Evolutionary conservation across 2,888 invertebrate genomes (phyloP).

Genomic region (Ryuthela nishihirai): DNA sequence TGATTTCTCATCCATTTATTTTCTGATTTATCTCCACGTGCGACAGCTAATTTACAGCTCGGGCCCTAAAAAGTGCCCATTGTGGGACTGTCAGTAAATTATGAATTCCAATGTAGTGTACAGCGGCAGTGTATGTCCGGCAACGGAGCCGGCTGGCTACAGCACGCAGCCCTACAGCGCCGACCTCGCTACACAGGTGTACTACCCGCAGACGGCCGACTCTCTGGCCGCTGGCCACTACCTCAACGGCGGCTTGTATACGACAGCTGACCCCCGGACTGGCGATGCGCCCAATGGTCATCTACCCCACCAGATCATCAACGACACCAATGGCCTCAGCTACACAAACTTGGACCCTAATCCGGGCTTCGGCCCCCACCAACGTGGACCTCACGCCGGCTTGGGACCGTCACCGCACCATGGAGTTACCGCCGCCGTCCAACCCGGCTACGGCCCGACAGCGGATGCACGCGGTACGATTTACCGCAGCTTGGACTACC

Average conservation of each 20-base stretch:
- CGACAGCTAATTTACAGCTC: slow-evolving; percentile 40
- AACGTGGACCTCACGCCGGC: slow-evolving; percentile 1
- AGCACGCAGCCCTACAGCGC: slow-evolving; percentile 4
- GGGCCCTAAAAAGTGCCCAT: background rate
- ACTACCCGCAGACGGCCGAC: slow-evolving; percentile 11
- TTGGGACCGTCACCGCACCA: background rate
- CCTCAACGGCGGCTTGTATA: slow-evolving; percentile 1
- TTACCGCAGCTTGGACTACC: slow-evolving; percentile 6
- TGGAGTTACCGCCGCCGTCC: too few relatives aligned
- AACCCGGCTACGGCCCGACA: too few relatives aligned
- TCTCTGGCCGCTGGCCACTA: background rate
- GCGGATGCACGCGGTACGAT: too few relatives aligned
- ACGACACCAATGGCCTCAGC: slow-evolving; percentile 65
- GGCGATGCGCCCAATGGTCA: slow-evolving; percentile 19
- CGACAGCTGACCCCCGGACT: slow-evolving; percentile 1
- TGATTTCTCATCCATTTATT: slow-evolving; percentile 39
- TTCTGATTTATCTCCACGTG: slow-evolving; percentile 40
- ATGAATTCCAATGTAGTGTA: slow-evolving; percentile 39
- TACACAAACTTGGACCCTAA: slow-evolving; percentile 68
- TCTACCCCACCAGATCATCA: slow-evolving; percentile 37
- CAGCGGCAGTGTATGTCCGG: slow-evolving; percentile 32
- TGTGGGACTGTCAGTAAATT: too few relatives aligned
- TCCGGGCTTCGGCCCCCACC: background rate
- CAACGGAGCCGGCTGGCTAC: slow-evolving; percentile 14
- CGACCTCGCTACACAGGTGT: slow-evolving; percentile 23